Evolutionary conservation across 2,797 vertebrate genomes (phyloP), one percentile per base, ranked within the genome.

Genomic region (Semotilus atromaculatus): DNA sequence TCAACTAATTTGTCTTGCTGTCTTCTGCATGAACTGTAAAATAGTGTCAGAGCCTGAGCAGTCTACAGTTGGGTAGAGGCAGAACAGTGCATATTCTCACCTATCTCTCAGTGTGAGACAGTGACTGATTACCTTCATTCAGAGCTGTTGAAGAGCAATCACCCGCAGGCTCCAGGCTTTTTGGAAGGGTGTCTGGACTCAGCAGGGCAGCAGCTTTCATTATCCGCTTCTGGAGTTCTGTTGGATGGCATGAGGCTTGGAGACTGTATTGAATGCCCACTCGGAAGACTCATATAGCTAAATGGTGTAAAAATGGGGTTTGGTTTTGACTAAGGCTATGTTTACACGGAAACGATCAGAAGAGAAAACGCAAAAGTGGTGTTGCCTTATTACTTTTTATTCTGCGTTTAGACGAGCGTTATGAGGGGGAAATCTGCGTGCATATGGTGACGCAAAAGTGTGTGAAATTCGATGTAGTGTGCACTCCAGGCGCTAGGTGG

Each of bases 141-240:
- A 85, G 85, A 58, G 34, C 82, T 70, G 82, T 77, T 31, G 67
- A 86, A 81, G 16, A 45, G 79, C 73, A 34, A 87, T 66, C 84
- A 58, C 73, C 67, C 13, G 71, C 51, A 51, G 94, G 92, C 94
- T 92, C 89, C 86, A 93, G 91, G 94, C 92, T 91, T 92, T 95
- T 94, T 94, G 94, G 72, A 55, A 62, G 40, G 60, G 45, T 78
- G 58, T 64, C 84, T 94, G 96, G 90, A 89, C 88, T 90, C 91
- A 83, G 87, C 89, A 91, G 89, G 88, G 75, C 93, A 93, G 88
- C 95, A 94, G 93, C 95, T 95, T 89, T 91, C 95, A 86, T 91
- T 90, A 89, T 86, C 90, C 26, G 48, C 48, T 31, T 76, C 43
- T 75, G 40, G 55, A 81, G 58, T 83, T 83, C 60, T 76, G 60